Evolutionary conservation across 1,140 invertebrate species (phyloP).

Genomic region (Cryptotermes secundus): DNA sequence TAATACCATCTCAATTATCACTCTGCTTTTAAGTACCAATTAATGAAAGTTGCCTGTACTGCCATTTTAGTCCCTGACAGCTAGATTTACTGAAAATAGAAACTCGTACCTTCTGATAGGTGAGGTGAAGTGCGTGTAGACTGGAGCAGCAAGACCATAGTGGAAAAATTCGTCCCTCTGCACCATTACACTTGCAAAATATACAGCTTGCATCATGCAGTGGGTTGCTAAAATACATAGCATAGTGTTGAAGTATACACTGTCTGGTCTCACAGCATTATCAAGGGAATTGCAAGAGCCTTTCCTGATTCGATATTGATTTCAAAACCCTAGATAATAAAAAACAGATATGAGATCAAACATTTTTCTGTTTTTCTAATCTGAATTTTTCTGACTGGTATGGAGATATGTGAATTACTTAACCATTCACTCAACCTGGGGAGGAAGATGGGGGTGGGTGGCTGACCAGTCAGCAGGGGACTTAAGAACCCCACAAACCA

Average conservation of each 20-base stretch:
- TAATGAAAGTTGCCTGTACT: too few relatives aligned
- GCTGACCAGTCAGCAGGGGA: too few relatives aligned
- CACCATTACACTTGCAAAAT: slow-evolving; percentile 91
- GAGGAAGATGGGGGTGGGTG: too few relatives aligned
- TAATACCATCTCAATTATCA: too few relatives aligned
- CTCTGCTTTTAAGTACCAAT: too few relatives aligned
- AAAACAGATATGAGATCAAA: neutral
- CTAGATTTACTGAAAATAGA: neutral
- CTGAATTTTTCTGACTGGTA: too few relatives aligned
- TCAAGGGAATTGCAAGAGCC: slow-evolving; percentile 81
- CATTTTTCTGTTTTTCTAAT: too few relatives aligned
- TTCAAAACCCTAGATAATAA: slow-evolving; percentile 63
- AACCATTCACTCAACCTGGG: too few relatives aligned
- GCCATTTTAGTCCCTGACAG: too few relatives aligned
- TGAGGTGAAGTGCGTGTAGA: slow-evolving; percentile 97
- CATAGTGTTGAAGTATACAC: slow-evolving; percentile 91
- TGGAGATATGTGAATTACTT: too few relatives aligned
- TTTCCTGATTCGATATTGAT: slow-evolving; percentile 71
- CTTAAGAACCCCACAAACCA: too few relatives aligned
- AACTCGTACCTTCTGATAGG: slow-evolving; percentile 78
- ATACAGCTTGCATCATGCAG: slow-evolving; percentile 99
- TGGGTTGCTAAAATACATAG: slow-evolving; percentile 92
- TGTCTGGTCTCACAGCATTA: slow-evolving; percentile 67
- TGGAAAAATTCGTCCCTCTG: slow-evolving; percentile 79
- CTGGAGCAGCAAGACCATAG: slow-evolving; percentile 87